Evolutionary conservation across 2,113 vertebrate species (phyloP).

Genomic region (Neolamprologus modestus): DNA sequence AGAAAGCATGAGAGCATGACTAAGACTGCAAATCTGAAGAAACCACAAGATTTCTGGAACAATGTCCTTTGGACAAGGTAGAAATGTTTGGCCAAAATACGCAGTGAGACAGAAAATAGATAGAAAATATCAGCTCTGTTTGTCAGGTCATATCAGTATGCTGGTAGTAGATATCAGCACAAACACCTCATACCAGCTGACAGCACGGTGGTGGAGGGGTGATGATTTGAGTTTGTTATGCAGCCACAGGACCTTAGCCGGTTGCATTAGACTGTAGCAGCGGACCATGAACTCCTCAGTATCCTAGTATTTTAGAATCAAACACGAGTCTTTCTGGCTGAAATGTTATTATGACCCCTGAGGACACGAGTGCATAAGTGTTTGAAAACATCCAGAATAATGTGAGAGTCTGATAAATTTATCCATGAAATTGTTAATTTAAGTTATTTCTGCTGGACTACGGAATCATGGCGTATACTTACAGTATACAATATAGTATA

Average conservation of each 20-base stretch:
- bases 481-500: rapidly evolving
- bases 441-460: background rate
- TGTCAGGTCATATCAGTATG: background rate
- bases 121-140: background rate
- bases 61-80: background rate
- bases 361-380: background rate
- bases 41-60: background rate
- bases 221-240: background rate
- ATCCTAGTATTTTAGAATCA: background rate
- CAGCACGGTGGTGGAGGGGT: background rate
- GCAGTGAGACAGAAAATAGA: background rate
- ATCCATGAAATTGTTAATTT: background rate
- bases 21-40: background rate
- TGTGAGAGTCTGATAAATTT: background rate
- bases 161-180: background rate
- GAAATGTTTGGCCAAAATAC: background rate
- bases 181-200: background rate
- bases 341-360: background rate
- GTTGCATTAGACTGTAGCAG: background rate
- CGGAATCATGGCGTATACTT: rapidly evolving
- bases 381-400: background rate
- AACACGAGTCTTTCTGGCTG: background rate
- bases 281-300: background rate
- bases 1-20: background rate
- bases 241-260: background rate